phyloP scores from a whole-genome alignment of 2,113 vertebrate species.

The Ciconia maguari region DNA sequence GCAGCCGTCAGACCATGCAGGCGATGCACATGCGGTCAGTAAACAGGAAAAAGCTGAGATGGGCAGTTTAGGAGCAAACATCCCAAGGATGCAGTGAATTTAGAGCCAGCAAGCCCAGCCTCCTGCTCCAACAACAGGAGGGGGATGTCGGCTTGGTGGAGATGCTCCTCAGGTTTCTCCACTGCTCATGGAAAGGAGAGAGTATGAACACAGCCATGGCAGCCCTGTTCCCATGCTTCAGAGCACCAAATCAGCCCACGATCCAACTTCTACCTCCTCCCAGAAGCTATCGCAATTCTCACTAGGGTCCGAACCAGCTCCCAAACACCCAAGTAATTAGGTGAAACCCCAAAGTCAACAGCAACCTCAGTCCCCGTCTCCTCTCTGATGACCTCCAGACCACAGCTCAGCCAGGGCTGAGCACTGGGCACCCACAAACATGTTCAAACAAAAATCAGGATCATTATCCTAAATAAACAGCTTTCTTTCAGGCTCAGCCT shows the following conservation, averaged over 20 bases:
- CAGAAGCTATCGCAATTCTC: not conserved
- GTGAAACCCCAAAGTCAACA: not conserved
- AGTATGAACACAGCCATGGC: fast-evolving
- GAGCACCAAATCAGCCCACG: not conserved
- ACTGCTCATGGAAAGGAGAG: not conserved
- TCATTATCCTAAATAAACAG: fast-evolving
- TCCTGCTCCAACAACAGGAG: not conserved
- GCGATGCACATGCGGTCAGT: not conserved
- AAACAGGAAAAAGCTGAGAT: not conserved
- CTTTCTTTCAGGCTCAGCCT: not conserved
- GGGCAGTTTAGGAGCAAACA: not conserved
- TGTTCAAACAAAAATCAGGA: not conserved
- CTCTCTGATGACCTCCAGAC: not conserved
- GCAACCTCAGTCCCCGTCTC: not conserved
- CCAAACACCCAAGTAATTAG: not conserved
- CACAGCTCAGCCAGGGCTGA: not conserved
- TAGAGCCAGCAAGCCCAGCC: not conserved
- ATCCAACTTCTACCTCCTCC: not conserved
- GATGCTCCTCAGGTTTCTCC: not conserved
- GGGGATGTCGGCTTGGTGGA: not conserved
- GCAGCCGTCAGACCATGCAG: not conserved
- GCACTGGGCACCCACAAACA: not conserved
- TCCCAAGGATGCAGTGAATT: not conserved
- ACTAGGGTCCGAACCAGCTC: fast-evolving
- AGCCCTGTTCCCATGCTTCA: not conserved